Evolutionary conservation across 2,888 invertebrate genomes (phyloP).

Genomic region (Eulithis testata): DNA sequence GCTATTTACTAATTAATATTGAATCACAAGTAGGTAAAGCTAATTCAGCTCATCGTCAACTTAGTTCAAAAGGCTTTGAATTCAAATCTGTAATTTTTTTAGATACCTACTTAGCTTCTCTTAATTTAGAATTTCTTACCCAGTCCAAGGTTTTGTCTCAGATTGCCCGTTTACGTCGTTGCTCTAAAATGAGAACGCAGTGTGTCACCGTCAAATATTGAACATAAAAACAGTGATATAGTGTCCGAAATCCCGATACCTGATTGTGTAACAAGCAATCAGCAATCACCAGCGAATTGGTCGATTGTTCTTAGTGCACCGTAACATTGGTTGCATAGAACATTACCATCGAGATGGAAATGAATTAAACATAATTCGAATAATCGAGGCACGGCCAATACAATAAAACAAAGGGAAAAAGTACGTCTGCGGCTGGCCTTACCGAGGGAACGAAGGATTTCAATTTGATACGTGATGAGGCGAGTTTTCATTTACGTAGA

Average conservation of each 20-base stretch:
- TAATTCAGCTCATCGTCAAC: too few relatives aligned
- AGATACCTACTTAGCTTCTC: too few relatives aligned
- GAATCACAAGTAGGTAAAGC: too few relatives aligned
- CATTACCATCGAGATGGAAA: constrained; percentile 79
- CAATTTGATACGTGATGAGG: constrained; percentile 85
- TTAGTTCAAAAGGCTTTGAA: too few relatives aligned
- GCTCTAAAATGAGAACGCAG: too few relatives aligned
- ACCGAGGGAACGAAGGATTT: constrained; percentile 77
- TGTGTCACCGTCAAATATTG: too few relatives aligned
- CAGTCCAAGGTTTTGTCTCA: too few relatives aligned
- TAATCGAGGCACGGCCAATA: constrained; percentile 79
- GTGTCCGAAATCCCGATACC: constrained; percentile 26
- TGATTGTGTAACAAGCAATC: constrained; percentile 30
- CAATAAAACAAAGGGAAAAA: constrained; percentile 81
- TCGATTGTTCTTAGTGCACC: constrained; percentile 49
- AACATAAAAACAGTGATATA: neutral
- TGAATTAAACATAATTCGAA: constrained; percentile 84
- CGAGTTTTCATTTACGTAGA: constrained; percentile 78
- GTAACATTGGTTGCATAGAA: constrained; percentile 56
- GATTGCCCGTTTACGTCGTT: too few relatives aligned
- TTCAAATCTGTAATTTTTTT: too few relatives aligned
- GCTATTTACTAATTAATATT: too few relatives aligned
- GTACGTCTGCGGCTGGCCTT: constrained; percentile 68
- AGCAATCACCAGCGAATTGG: constrained; percentile 34
- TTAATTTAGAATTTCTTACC: too few relatives aligned